phyloP scores from a whole-genome alignment of 2,888 invertebrate species.

The Drosophila macrospina region DNA sequence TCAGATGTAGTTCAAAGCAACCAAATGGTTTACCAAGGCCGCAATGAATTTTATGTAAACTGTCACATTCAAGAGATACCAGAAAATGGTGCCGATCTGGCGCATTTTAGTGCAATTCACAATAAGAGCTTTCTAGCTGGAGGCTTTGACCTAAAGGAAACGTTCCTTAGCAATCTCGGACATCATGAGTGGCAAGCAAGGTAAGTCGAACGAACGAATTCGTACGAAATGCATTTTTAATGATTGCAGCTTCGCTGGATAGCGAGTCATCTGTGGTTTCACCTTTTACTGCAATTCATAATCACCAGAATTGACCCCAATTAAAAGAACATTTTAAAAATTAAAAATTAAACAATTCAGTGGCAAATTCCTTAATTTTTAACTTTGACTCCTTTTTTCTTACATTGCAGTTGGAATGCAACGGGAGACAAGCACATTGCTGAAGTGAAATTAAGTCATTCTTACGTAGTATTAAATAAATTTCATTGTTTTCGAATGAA shows the following conservation, averaged over 20 bases:
- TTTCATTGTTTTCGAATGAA: conserved; percentile 31
- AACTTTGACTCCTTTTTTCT: background rate
- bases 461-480: conserved; percentile 36
- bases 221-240: too few species aligned
- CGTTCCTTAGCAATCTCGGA: conserved; percentile 84
- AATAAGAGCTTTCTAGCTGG: conserved; percentile 87
- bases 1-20: conserved; percentile 87
- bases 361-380: too few species aligned
- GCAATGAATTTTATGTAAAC: conserved; percentile 91
- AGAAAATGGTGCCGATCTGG: conserved; percentile 95
- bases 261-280: too few species aligned
- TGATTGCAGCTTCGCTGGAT: too few species aligned
- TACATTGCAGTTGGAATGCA: conserved; percentile 34
- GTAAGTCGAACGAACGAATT: conserved; percentile 52
- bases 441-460: conserved; percentile 34
- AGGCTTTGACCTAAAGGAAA: conserved; percentile 81
- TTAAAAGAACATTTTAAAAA: too few species aligned
- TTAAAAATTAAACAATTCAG: too few species aligned
- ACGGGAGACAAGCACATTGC: conserved; percentile 39
- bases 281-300: too few species aligned
- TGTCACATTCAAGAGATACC: conserved; percentile 93
- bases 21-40: conserved; percentile 89
- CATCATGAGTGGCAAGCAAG: conserved; percentile 87
- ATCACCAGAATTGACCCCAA: too few species aligned
- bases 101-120: conserved; percentile 92